Evolutionary conservation across 2,113 vertebrate species (phyloP).

Genomic region (Isichthys henryi): DNA sequence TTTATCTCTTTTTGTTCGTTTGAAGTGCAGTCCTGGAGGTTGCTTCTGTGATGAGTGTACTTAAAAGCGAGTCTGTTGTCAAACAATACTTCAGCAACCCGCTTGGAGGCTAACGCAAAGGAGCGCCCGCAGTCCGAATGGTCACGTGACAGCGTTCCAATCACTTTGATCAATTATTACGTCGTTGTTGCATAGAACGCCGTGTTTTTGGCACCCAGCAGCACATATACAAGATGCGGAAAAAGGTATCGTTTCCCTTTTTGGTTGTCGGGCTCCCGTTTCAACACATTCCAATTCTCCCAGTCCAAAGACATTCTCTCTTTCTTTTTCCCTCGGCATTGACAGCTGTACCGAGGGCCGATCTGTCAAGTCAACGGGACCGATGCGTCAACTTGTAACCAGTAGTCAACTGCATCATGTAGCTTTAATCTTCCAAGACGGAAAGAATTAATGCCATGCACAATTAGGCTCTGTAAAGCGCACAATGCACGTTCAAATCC

Average conservation of each 20-base stretch:
- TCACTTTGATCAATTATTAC: slow-evolving; percentile 32
- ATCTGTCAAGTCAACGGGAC: slow-evolving; percentile 30
- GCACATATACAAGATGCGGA: slow-evolving; percentile 33
- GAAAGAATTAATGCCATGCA: slow-evolving; percentile 50
- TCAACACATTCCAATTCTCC: slow-evolving; percentile 14
- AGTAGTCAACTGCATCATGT: slow-evolving; percentile 36
- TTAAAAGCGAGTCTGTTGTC: slow-evolving; percentile 34
- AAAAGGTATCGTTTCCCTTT: slow-evolving; percentile 30
- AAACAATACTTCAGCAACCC: slow-evolving; percentile 9
- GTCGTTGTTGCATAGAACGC: slow-evolving; percentile 43
- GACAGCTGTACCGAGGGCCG: slow-evolving; percentile 35
- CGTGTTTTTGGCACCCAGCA: slow-evolving; percentile 36
- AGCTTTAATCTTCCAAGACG: slow-evolving; percentile 63
- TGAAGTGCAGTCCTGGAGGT: slow-evolving; percentile 56
- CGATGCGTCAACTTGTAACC: slow-evolving; percentile 20
- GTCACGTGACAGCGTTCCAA: neutral
- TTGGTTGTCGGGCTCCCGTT: slow-evolving; percentile 24
- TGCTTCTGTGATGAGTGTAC: slow-evolving; percentile 40
- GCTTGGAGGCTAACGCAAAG: slow-evolving; percentile 38
- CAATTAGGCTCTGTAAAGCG: slow-evolving; percentile 18
- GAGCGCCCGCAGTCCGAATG: slow-evolving; percentile 27
- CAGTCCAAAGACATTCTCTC: slow-evolving; percentile 27
- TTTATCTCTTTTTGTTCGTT: slow-evolving; percentile 6
- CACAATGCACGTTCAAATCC: slow-evolving; percentile 50
- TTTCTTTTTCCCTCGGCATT: slow-evolving; percentile 28